Base-by-base conservation (phyloP, 2,888 invertebrate genomes). In the Drosophila kokeensis region DNA sequence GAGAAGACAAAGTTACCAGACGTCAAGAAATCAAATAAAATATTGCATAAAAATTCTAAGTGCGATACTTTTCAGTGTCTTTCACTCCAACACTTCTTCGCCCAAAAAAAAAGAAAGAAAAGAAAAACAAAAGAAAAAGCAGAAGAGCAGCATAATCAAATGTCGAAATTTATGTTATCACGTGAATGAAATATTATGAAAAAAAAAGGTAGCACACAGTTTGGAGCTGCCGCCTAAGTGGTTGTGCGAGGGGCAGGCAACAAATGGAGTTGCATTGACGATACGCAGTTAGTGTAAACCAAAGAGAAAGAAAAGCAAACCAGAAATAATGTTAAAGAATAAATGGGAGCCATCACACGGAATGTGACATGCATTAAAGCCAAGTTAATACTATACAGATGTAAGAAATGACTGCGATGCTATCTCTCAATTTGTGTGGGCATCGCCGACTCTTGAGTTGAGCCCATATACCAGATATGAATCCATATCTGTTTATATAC, bases 21-120 rank as follows among this genome's bases (percentile, higher is more conserved):
- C 66, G 64, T 21, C 66, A 32, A 21, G 27, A 68, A 69, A 60
- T 60, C 69, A 50, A 69, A 69, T 40, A 40, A 55, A 61, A 52
- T 32, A 69, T 52, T 70, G 62, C 36, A 58, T 34, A 61, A 40
- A 53, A 61, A 32, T 30, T 53, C 49, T 50, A 50, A 67, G 68
- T 67, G 55, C 27, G 38, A 40, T 36, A 53, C 53, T 13, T 53
- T 65, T 64, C 32, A 54, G 54, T 11, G 29, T 30, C 49, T 50
- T 30, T 7, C 13, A 32, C 55, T 38, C 13, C 29, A 18, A 49
- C 57, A 57, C 21, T 42, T 40, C 42, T 30, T 24, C 0, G n/a
- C 55, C 13, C 29, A 11, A 27, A 36, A 21, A 36, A 21, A n/a
- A 29, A n/a, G 3, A 2, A 32, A 0, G 8, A 34, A 40, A 40